Evolutionary conservation across 2,113 vertebrate species (phyloP), one percentile per base, ranked within the genome.

Genomic region (Henicopernis longicauda): DNA sequence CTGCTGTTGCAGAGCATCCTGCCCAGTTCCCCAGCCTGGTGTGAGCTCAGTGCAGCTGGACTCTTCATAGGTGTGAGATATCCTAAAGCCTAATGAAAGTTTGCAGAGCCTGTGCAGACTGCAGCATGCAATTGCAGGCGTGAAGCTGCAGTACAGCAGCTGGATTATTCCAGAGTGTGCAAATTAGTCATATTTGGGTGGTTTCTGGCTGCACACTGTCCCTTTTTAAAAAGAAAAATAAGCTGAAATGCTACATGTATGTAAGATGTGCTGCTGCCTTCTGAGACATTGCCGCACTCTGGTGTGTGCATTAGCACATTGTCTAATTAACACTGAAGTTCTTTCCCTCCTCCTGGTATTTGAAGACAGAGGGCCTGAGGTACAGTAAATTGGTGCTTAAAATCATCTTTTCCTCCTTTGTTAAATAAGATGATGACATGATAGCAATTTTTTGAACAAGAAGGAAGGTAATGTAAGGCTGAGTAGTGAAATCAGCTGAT

Each of bases 1-100:
- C 57, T 85, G 52, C 31, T 54, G 45, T 40, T 88, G 50, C 42
- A 67, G n/a, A 66, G n/a, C 38, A 16, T 59, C 67, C 34, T 57
- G 36, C 34, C 22, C 22, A 5, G 19, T 36, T 90, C 44, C 42
- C n/a, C 29, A 16, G 25, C 26, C 72, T 72, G 32, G 25, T 47
- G 63, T 2, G 5, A 59, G 29, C 57, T 82, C 1, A 0, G 18
- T 50, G 57, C 52, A 14, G 11, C 71, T 55, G 50, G 50, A 31
- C 52, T 58, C 9, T 36, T 16, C 0, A 0, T 11, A n/a, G 16
- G 16, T 44, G 9, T 34, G 61, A 62, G 66, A 26, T 14, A 61
- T 18, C 47, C n/a, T 61, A 40, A 93, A 79, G 21, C 42, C 16
- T 49, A 42, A 26, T 27, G 32, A 44, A 26, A 3, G 29, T 57